Percentiles rank a stretch among this genome's conserved stretches.
Evolutionary conservation across 2,113 vertebrate species (phyloP).

Genomic region (Argyrosomus japonicus): DNA sequence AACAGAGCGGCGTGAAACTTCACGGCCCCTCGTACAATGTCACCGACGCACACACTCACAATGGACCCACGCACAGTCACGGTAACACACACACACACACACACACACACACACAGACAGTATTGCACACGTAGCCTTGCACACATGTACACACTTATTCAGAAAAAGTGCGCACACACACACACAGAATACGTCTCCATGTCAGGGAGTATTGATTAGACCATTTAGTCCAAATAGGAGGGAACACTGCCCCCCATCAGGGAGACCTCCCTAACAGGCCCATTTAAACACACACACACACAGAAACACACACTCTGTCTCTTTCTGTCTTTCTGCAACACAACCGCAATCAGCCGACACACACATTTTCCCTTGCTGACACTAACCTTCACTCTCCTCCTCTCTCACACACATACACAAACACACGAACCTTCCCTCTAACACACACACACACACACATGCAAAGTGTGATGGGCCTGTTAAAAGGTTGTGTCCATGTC

Average conservation of each 20-base stretch:
- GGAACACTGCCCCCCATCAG: conserved; percentile 65
- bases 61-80: not conserved
- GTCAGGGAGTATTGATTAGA: conserved; percentile 79
- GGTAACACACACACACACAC: not conserved
- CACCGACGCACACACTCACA: conserved; percentile 63
- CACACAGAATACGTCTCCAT: conserved; percentile 42
- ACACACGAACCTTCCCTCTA: conserved; percentile 20
- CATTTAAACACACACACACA: conserved; percentile 57
- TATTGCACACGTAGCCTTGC: not conserved
- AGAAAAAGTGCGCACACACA: conserved; percentile 16
- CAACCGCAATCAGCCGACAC: conserved; percentile 28
- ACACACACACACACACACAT: conserved; percentile 36
- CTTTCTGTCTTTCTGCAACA: conserved; percentile 20
- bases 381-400: conserved; percentile 13
- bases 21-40: conserved; percentile 73
- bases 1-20: conserved; percentile 69
- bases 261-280: conserved; percentile 72
- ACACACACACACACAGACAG: not conserved
- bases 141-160: conserved; percentile 5
- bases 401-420: conserved; percentile 20
- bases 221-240: conserved; percentile 74
- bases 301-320: conserved; percentile 30
- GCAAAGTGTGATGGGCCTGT: conserved; percentile 64
- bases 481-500: conserved; percentile 75
- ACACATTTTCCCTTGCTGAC: conserved; percentile 12